Evolutionary conservation across 2,797 vertebrate genomes (phyloP), one percentile per base, ranked within the genome.

Genomic region (Columba guinea): DNA sequence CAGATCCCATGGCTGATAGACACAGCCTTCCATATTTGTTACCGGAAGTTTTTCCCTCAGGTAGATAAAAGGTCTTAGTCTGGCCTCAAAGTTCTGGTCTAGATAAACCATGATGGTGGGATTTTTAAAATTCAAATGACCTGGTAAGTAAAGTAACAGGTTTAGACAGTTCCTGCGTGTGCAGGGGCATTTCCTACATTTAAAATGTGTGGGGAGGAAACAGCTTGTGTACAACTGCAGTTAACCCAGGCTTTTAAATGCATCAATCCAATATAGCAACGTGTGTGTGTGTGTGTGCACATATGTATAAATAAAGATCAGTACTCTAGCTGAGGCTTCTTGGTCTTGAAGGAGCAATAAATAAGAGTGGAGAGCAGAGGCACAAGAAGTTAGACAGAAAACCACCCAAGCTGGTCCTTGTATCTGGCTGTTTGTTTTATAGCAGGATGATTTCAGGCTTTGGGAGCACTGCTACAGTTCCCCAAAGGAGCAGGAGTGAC

Each of bases 281-380:
- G n/a, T n/a, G n/a, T 35, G 11, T 26, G 4, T 12, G 6, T 14
- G 9, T 7, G 7, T 6, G 4, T 5, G 3, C 2, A 5, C 10
- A 11, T 8, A 8, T 7, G 3, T 34, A 12, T 21, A 34, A 35
- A 11, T 11, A 58, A 35, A 71, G 56, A 28, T 28, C n/a, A 34
- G 22, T 35, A 13, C 17, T 49, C 20, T 48, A 26, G 37, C 55
- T n/a, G 48, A 74, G 24, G 35, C 34, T 59, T 55, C 19, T 70
- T 24, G 32, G 22, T 39, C 39, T 75, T 23, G 58, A 91, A 70
- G 67, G 35, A 55, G 7, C 26, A 65, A 14, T 37, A 17, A 53
- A 10, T 32, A 46, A 14, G 11, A 27, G 17, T 5, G 4, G 49
- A 70, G 63, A 76, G 46, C 34, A 65, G 46, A 55, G 32, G 32